Evolutionary conservation across 2,113 vertebrate genomes (phyloP), one percentile per base, ranked within the genome.

Genomic region (Phodopus roborovskii): DNA sequence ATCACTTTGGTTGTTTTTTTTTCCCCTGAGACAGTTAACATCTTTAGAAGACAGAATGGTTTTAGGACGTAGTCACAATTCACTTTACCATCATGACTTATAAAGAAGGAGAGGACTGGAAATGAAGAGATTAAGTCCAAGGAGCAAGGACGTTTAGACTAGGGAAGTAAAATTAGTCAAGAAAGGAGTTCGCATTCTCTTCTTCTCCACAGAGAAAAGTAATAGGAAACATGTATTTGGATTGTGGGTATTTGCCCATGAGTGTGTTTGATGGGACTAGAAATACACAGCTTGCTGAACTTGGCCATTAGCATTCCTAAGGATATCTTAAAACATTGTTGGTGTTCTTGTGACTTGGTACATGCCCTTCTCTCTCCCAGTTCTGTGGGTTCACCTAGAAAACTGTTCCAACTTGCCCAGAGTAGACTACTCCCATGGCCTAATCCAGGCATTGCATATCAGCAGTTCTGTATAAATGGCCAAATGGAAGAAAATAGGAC

Each of bases 391-490:
- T 91, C 11, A 66, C 86, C 60, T n/a, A 75, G 36, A 60, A 90
- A 16, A 28, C 11, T 53, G 15, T n/a, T n/a, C 10, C 24, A 24
- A 28, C 9, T 79, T 19, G 8, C 15, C 13, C 4, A 45, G 73
- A n/a, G 9, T 13, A 42, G 8, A 13, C 28, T 39, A 1, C 28
- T 7, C 11, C 1, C 3, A 39, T 42, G 42, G 6, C 8, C 16
- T 9, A 53, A 0, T 7, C 15, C 16, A 64, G 12, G 16, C 3
- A 9, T 66, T 64, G 1, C 1, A 12, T 19, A 36, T 2, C 16
- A 20, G 2, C 6, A 19, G 70, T 48, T 93, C 42, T 9, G 45
- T 95, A n/a, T 36, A 73, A 94, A 78, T 56, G 48, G 39, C 5
- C 1, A 42, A n/a, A 62, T 53, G 7, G 60, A 36, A 19, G 22